Evolutionary conservation across 2,797 vertebrate genomes (phyloP).

Genomic region (Arctocebus calabarensis): DNA sequence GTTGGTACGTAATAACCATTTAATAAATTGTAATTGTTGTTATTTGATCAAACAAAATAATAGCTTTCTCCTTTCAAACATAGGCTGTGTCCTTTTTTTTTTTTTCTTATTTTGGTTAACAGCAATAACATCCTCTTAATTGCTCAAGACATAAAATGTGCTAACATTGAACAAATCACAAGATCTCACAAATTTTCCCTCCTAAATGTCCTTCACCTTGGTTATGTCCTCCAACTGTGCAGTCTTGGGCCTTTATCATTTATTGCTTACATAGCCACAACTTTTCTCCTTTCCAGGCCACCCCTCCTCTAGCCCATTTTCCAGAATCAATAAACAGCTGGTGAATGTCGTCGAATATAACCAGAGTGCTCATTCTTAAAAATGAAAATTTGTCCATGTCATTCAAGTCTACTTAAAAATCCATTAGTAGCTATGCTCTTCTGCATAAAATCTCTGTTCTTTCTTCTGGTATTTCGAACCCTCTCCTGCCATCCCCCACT

Average conservation of each 20-base stretch:
- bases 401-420: not conserved
- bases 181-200: not conserved
- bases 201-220: not conserved
- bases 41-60: conserved; percentile 16
- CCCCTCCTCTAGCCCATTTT: not conserved
- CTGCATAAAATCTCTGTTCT: not conserved
- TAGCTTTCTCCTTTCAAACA: not conserved
- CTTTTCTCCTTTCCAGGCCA: not conserved
- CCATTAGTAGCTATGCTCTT: not conserved
- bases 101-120: not conserved
- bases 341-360: not conserved
- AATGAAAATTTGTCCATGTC: not conserved
- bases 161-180: not conserved
- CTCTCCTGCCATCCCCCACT: not conserved
- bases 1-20: not conserved
- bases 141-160: not conserved
- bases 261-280: not conserved
- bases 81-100: not conserved
- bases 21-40: not conserved
- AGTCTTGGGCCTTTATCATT: not conserved
- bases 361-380: not conserved
- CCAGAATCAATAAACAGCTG: not conserved
- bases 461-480: not conserved
- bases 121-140: not conserved
- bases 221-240: not conserved